Base-by-base conservation (phyloP, 2,797 vertebrate genomes). In the Helostoma temminkii region DNA sequence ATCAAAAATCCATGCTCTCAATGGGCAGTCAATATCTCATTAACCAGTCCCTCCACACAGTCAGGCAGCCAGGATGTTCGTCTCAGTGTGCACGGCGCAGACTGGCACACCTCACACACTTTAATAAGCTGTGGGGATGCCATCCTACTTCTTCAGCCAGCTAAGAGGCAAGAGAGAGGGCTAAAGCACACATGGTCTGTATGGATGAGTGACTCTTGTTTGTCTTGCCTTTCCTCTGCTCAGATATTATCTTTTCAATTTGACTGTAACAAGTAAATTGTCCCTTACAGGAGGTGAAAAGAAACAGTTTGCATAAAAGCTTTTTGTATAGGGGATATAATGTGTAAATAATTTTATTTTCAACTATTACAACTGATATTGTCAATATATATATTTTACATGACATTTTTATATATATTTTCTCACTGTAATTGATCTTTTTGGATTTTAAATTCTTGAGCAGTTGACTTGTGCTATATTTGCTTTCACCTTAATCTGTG, bases 1-100 rank as follows among this genome's bases (percentile, higher is more conserved):
- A 95, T 93, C 82, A 93, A 92, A 94, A 94, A 94, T 93, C 93
- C 89, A 93, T 93, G 90, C 89, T 91, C 89, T 93, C 92, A 88
- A 93, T 93, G 91, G 89, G 89, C 91, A 92, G 91, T 94, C 93
- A 93, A 95, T 95, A 95, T 93, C 93, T 94, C 92, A 94, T 94
- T 94, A 95, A 92, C 64, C 87, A 93, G 90, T 88, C 85, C 80
- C 83, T 84, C 82, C 89, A 82, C 89, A 82, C 79, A 84, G 82
- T 45, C 83, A 88, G 81, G 76, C 86, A 82, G 89, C 80, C 88
- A 84, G 89, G 86, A 89, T 90, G 91, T 90, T 88, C 66, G 79
- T 90, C 86, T 92, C 82, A 81, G 83, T 54, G 82, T 80, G 80
- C 82, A 82, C 78, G 65, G 78, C 78, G 21, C 74, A 82, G 82